Base-by-base conservation (phyloP, 92 coral and sea anemone genomes). In the Pocillopora meandrina region DNA sequence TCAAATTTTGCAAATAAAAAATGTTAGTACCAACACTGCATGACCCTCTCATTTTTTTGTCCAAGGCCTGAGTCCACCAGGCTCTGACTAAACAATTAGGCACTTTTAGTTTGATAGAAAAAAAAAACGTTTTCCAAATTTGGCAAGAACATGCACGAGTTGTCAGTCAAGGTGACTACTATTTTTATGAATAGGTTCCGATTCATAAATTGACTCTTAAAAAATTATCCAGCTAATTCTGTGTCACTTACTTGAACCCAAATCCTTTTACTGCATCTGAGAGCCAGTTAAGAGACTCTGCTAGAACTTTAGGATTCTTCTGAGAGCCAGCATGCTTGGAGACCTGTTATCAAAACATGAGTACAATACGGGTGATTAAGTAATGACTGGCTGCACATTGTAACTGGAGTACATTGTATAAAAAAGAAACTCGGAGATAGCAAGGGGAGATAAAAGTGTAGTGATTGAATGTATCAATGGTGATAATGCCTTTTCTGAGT, bases 281-380 rank as follows among this genome's bases (percentile, higher is more conserved):
- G 61, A 96, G 80, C 99, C 99, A 96, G 87, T 94, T 94, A 1
- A 96, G 81, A 58, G 98, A 85, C 70, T 96, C 99, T 3, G 99
- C 93, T 35, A 96, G 90, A 12, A 94, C 93, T 74, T 96, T 96
- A 2, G 99, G 99, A 82, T 96, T 96, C 90, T 96, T 96, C 78
- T 96, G 99, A 9, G 92, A 95, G 14, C 95, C 92, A 14, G 98
- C 95, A 82, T 91, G 82, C 23, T 90, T 91, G 5, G 97, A 87
- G 74, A 94, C 96, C 99, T 96, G 64, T 55, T 60, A 65, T n/a
- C 57, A 36, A 14, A 82, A 33, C 61, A 72, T 10, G 47, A 2
- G 33, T 61, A 6, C n/a, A 42, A 42, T 7, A 42, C 18, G 23
- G 42, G 42, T 56, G 17, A 49, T n/a, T 42, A 42, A 42, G 52